phyloP scores from a whole-genome alignment of 1,140 invertebrate genomes.

The Octopus sinensis region DNA sequence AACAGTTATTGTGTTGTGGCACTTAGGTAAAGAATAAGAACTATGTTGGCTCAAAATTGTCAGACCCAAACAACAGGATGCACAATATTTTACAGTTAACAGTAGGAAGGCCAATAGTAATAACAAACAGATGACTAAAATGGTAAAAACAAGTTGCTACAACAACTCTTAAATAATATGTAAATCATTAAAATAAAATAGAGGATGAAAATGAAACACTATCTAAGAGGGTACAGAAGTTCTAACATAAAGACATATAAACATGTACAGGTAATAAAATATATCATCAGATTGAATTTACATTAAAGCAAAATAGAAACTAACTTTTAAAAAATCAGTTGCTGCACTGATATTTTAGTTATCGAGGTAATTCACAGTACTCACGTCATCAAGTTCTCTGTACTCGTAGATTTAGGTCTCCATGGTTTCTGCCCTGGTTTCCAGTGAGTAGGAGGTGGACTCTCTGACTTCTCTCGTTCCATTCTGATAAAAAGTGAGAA shows the following conservation, averaged over 20 bases:
- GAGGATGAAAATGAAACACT: not conserved
- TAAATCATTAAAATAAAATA: too few relatives aligned
- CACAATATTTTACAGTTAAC: too few relatives aligned
- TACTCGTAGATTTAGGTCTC: constrained; percentile 23
- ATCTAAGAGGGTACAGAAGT: not conserved
- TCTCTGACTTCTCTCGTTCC: constrained; percentile 40
- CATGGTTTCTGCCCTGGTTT: constrained; percentile 45
- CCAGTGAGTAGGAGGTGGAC: constrained; percentile 51
- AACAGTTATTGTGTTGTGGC: too few relatives aligned
- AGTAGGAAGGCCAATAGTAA: too few relatives aligned
- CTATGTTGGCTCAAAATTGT: too few relatives aligned
- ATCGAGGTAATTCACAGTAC: not conserved
- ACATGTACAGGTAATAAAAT: too few relatives aligned
- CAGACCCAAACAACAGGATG: too few relatives aligned
- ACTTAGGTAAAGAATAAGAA: too few relatives aligned
- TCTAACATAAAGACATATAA: not conserved
- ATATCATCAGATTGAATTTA: not conserved
- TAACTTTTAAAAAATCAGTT: not conserved
- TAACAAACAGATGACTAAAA: too few relatives aligned
- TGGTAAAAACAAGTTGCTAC: too few relatives aligned
- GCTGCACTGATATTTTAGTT: not conserved
- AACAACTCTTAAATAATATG: too few relatives aligned
- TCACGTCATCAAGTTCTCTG: constrained; percentile 15
- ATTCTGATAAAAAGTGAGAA: constrained; percentile 20
- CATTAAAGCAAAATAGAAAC: not conserved